Evolutionary conservation across 2,888 invertebrate genomes (phyloP).

Genomic region (Andrena camellia): DNA sequence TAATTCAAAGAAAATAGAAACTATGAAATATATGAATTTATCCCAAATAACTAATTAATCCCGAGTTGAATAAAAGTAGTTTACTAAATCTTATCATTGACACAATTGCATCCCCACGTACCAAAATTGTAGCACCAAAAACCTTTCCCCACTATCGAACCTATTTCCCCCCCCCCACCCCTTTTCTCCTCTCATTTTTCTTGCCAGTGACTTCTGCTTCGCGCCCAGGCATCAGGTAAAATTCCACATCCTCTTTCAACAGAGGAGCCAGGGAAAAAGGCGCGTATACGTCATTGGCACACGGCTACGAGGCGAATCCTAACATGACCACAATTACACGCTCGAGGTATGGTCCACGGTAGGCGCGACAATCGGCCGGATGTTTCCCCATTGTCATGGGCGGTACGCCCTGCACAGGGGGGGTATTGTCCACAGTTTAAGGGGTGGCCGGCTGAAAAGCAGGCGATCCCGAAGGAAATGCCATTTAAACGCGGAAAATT

Average conservation of each 20-base stretch:
- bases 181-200: not conserved
- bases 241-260: slow-evolving; percentile 37
- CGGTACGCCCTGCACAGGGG: slow-evolving; percentile 43
- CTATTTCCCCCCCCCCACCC: too few species aligned
- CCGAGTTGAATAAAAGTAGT: too few species aligned
- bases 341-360: slow-evolving; percentile 66
- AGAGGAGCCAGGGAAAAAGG: slow-evolving; percentile 46
- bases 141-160: not conserved
- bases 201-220: slow-evolving; percentile 28
- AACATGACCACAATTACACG: slow-evolving; percentile 78
- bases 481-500: slow-evolving; percentile 80
- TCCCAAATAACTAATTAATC: too few species aligned
- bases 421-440: slow-evolving; percentile 77
- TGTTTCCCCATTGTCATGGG: slow-evolving; percentile 81
- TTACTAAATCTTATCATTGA: too few species aligned
- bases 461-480: slow-evolving; percentile 76
- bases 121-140: not conserved
- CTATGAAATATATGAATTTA: too few species aligned
- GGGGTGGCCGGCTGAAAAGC: slow-evolving; percentile 69
- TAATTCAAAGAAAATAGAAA: too few species aligned
- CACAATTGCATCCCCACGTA: too few species aligned
- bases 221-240: slow-evolving; percentile 56
- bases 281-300: slow-evolving; percentile 55
- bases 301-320: slow-evolving; percentile 49
- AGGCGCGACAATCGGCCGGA: slow-evolving; percentile 84